These are phyloP conservation scores for Lepidurus couesii DNA, from an alignment of 1,140 invertebrate genomes.

Conservation along the genomic window DNA sequence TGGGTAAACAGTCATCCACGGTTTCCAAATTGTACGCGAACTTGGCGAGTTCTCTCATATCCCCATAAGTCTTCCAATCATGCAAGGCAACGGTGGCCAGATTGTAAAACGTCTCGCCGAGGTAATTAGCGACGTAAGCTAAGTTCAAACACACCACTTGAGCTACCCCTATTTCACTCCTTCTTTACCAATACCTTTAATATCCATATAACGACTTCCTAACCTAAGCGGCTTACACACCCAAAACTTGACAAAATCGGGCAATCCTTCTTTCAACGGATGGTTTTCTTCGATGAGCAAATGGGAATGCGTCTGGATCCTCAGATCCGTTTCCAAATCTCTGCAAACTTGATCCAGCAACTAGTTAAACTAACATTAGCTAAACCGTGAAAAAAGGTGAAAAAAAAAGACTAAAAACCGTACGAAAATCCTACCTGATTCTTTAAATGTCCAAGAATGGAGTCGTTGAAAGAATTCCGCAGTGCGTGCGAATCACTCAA, in stretches of 20 bases:
- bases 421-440: conserved; percentile 30
- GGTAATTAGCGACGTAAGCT: conserved; percentile 77
- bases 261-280: conserved; percentile 59
- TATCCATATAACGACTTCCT: conserved; percentile 43
- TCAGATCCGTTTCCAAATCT: conserved; percentile 82
- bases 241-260: conserved; percentile 52
- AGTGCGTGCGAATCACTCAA: conserved; percentile 43
- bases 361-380: conserved; percentile 38
- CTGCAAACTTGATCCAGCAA: conserved; percentile 70
- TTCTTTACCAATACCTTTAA: conserved; percentile 38
- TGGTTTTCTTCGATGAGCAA: conserved; percentile 73
- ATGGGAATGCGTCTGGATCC: conserved; percentile 84
- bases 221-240: conserved; percentile 50
- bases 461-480: conserved; percentile 44
- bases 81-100: conserved; percentile 93
- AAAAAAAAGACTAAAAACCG: neutral
- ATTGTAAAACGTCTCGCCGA: conserved; percentile 95
- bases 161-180: conserved; percentile 29
- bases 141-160: conserved; percentile 41
- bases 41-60: conserved; percentile 88
- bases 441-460: conserved; percentile 37
- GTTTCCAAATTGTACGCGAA: conserved; percentile 76
- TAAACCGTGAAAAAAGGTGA: neutral
- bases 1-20: conserved; percentile 86
- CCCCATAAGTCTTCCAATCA: conserved; percentile 94